These are phyloP conservation scores for Campoplex nolae DNA, from an alignment of 2,888 invertebrate genomes.

Conservation along the genomic window DNA sequence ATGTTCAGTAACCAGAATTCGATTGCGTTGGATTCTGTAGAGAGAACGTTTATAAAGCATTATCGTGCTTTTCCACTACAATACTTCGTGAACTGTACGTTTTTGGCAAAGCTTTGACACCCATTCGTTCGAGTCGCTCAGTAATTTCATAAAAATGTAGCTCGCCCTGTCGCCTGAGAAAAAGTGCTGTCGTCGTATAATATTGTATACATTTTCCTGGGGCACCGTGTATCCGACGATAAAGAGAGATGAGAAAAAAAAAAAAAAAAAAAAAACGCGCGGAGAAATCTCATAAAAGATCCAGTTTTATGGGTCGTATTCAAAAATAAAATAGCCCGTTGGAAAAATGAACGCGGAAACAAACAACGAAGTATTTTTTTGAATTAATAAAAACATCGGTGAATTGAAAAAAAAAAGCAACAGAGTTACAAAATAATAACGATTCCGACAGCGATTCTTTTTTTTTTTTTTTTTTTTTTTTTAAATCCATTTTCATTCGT, in stretches of 20 bases:
- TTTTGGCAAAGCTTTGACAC: constrained; percentile 42
- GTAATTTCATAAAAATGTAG: constrained; percentile 33
- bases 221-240: neutral
- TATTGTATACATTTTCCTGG: constrained; percentile 4
- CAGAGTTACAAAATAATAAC: neutral
- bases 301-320: neutral
- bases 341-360: neutral
- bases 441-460: neutral
- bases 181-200: constrained; percentile 16
- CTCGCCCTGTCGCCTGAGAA: constrained; percentile 18
- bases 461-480: too few species aligned
- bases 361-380: neutral
- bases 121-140: constrained; percentile 38
- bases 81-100: constrained; percentile 26
- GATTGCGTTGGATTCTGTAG: constrained; percentile 22
- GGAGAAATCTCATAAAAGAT: constrained; percentile 7
- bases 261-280: neutral
- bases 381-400: neutral
- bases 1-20: constrained; percentile 15
- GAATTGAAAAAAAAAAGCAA: neutral
- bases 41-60: constrained; percentile 32
- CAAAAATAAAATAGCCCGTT: neutral
- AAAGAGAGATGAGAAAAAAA: neutral
- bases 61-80: constrained; percentile 27
- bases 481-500: too few species aligned